Evolutionary conservation across 2,113 vertebrate species (phyloP), one percentile per base, ranked within the genome.

Genomic region (Hippoglossus stenolepis): DNA sequence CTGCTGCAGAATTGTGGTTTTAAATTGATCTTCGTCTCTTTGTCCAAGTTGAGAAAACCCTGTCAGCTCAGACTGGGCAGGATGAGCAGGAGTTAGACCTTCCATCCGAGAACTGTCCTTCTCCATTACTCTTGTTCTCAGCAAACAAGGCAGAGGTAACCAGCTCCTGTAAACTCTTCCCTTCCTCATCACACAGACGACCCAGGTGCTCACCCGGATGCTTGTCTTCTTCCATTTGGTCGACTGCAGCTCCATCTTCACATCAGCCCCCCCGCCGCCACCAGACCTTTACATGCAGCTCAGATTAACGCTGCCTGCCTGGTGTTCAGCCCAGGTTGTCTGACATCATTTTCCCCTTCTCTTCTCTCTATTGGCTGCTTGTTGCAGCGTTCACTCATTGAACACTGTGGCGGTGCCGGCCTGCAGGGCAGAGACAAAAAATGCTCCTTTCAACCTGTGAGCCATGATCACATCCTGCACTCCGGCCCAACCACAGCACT

Each of bases 61-160:
- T 8, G 47, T 51, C 47, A 9, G 47, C 47, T 51, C 17, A 18
- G 47, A 2, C 47, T 18, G 47, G 18, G 47, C 15, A 18, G 47
- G 47, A 51, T 2, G 47, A 51, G 47, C 15, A 18, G 47, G 47
- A 51, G 47, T 20, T 18, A 51, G 47, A 51, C 47, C 47, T 18
- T 65, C 7, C 23, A 58, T 31, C 31, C 10, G 15, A 43, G 35
- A 43, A 23, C 23, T 47, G 31, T 45, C 18, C 1, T 2, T n/a
- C 53, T 31, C 12, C 4, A 66, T 49, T 49, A 20, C 56, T 24
- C 9, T 11, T 4, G 8, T 28, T 57, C 66, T 40, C 66, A 40
- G 53, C n/a, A 69, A 43, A 70, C 23, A 70, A 21, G 28, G 53
- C 65, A 65, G 65, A n/a, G 15, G 59, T 26, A 21, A 21, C 38